Evolutionary conservation across 2,797 vertebrate species (phyloP).

Genomic region (Kryptolebias ocellatus): DNA sequence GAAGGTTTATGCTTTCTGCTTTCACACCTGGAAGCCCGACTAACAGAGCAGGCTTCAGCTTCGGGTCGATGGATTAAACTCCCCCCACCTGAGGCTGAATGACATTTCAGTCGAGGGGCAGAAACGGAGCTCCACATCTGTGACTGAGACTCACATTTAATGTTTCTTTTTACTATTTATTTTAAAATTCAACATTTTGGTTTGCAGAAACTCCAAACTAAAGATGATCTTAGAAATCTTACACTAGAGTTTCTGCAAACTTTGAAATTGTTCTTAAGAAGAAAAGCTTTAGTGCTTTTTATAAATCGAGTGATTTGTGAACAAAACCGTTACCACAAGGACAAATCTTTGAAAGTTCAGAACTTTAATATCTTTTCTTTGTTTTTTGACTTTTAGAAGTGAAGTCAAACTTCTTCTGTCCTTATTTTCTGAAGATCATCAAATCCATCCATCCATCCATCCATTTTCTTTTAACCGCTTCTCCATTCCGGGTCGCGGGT

Average conservation of each 20-base stretch:
- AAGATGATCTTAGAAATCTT: too few relatives aligned
- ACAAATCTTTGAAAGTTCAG: not conserved
- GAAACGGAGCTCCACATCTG: too few relatives aligned
- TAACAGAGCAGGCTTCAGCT: constrained; percentile 30
- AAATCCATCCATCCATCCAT: too few relatives aligned
- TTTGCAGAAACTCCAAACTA: not conserved
- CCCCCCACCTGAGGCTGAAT: constrained; percentile 41
- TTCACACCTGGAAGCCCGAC: constrained; percentile 35
- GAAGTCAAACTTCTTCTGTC: not conserved
- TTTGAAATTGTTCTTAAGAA: too few relatives aligned
- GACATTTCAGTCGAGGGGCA: not conserved
- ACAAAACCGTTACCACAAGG: not conserved
- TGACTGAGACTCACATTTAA: too few relatives aligned
- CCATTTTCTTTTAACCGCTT: too few relatives aligned
- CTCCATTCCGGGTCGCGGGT: too few relatives aligned
- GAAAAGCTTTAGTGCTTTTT: not conserved
- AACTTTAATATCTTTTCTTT: not conserved
- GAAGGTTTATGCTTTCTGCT: constrained; percentile 8
- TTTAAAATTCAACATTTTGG: not conserved
- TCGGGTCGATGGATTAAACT: constrained; percentile 17
- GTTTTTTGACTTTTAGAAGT: not conserved
- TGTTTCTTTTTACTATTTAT: too few relatives aligned
- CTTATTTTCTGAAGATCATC: not conserved
- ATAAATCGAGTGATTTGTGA: not conserved
- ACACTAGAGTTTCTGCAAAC: too few relatives aligned